Percentiles rank a stretch among this genome's conserved stretches.
These are phyloP conservation scores for Anhinga rufa DNA, from an alignment of 2,113 vertebrate species.

Conservation along the genomic window DNA sequence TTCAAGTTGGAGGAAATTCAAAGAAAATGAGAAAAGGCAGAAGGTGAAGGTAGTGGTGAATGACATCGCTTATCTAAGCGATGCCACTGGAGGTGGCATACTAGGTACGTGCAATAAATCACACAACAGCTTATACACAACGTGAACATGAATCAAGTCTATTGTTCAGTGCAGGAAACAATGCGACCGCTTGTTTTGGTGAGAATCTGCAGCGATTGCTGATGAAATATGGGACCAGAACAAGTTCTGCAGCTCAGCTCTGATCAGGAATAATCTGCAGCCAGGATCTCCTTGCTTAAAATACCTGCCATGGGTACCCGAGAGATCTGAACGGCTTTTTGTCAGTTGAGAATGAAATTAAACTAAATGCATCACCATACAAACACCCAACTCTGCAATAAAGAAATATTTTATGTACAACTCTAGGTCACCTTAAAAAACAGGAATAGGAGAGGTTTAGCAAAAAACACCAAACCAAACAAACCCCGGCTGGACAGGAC, in stretches of 20 bases:
- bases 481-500: not conserved
- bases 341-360: not conserved
- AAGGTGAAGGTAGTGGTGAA: not conserved
- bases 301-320: rapidly evolving
- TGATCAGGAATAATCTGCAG: not conserved
- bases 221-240: not conserved
- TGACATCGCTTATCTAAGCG: rapidly evolving
- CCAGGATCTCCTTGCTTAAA: not conserved
- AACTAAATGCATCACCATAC: not conserved
- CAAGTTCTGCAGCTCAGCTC: not conserved
- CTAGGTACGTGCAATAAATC: not conserved
- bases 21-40: not conserved
- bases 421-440: not conserved
- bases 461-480: not conserved
- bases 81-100: not conserved
- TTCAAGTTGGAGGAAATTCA: not conserved
- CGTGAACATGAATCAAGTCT: rapidly evolving
- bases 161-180: not conserved
- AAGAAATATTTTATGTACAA: not conserved
- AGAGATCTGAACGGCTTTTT: rapidly evolving
- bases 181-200: rapidly evolving
- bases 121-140: not conserved
- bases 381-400: not conserved
- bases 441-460: not conserved
- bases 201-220: not conserved